Evolutionary conservation across 2,797 vertebrate genomes (phyloP).

Genomic region (Eurystomus glaucurus): DNA sequence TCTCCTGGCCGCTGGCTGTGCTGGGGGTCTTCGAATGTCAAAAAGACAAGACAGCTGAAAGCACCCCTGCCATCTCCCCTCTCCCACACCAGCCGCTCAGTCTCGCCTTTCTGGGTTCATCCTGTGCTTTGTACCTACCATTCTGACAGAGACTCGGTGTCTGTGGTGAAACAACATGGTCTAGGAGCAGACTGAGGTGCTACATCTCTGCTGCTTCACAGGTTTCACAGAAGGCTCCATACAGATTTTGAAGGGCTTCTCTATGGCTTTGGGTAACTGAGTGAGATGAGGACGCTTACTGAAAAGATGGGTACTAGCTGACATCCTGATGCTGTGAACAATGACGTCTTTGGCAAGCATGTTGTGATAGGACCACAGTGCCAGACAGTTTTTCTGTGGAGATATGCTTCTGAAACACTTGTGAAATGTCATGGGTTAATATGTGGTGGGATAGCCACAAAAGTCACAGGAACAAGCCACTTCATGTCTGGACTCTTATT

Average conservation of each 20-base stretch:
- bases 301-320: neutral
- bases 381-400: neutral
- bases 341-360: neutral
- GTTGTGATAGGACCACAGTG: neutral
- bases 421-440: neutral
- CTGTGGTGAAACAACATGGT: neutral
- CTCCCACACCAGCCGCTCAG: rapidly evolving
- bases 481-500: neutral
- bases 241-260: neutral
- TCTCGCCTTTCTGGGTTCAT: neutral
- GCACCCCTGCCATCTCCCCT: neutral
- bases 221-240: neutral
- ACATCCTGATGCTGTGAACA: neutral
- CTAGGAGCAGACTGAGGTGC: neutral
- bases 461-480: neutral
- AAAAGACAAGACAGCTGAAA: neutral
- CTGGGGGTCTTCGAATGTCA: no score
- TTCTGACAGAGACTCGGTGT: neutral
- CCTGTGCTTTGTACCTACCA: neutral
- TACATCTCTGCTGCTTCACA: neutral
- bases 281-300: neutral
- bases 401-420: neutral
- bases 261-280: neutral
- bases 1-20: neutral
- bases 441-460: neutral